A percentile compares a stretch with the other conserved stretches of the same genome.
Conservation (phyloP, 2,797 vertebrate species). For the Austrolebias charrua region DNA sequence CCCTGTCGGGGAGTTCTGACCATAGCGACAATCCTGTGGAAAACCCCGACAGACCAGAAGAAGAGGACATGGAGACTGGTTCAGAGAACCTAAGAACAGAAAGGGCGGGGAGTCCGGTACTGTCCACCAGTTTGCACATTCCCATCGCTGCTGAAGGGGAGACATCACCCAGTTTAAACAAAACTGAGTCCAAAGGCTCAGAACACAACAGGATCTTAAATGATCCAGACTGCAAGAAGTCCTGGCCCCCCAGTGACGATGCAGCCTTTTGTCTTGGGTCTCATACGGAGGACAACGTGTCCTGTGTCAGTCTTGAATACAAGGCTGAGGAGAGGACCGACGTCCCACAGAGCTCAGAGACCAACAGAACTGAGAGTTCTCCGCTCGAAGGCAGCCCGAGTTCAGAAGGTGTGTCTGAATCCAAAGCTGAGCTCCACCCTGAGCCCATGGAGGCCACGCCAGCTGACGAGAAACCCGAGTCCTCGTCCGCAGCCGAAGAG, state of each 20-base stretch:
- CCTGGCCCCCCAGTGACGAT: constrained; percentile 44
- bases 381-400: constrained; percentile 27
- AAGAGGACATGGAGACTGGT: constrained; percentile 34
- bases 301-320: constrained; percentile 49
- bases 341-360: constrained; percentile 40
- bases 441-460: constrained; percentile 72
- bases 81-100: constrained; percentile 51
- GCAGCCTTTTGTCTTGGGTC: constrained; percentile 23
- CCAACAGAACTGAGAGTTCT: constrained; percentile 25
- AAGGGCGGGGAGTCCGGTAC: constrained; percentile 44
- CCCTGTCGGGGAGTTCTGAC: constrained; percentile 43
- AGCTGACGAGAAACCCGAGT: constrained; percentile 81
- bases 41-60: constrained; percentile 38
- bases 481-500: constrained; percentile 51
- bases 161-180: constrained; percentile 25
- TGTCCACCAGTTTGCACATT: constrained; percentile 55
- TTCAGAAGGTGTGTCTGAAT: constrained; percentile 41
- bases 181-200: constrained; percentile 41
- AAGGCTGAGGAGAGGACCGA: constrained; percentile 53
- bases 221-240: constrained; percentile 56
- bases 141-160: constrained; percentile 59
- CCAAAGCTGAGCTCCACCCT: constrained; percentile 34
- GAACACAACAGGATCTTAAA: constrained; percentile 56
- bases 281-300: constrained; percentile 53
- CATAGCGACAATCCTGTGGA: constrained; percentile 64